Base-by-base conservation (phyloP, 1,140 invertebrate species). In the Scaptomyza montana region DNA sequence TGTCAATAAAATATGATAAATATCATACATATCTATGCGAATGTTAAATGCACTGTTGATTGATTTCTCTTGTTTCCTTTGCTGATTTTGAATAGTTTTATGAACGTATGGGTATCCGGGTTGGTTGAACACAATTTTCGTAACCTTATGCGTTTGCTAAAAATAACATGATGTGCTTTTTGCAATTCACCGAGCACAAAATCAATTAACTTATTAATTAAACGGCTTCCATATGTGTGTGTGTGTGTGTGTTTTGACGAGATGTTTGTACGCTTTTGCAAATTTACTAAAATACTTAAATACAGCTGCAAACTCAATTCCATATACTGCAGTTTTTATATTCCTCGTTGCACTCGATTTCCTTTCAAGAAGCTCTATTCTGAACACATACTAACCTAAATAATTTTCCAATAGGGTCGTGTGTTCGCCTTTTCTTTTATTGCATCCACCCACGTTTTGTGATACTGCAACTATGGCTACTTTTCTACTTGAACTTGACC, bases 161-260 rank as follows among this genome's bases (percentile, higher is more conserved):
- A 69, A 63, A 63, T 47, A 55, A 30, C 13, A 33, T 43, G 36
- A 64, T 69, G 43, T 63, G 41, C 9, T 41, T 43, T 43, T 43
- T n/a, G 10, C 43, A 49, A 64, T 55, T 63, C 49, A 21, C 30
- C 43, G 59, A 54, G 21, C 49, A 51, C 5, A 47, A 74, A 77
- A 80, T 86, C 81, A 85, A 85, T 85, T 77, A 86, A 81, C 64
- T 71, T 56, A 80, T 85, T 56, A 70, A 85, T 85, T 59, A 77
- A 69, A 73, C 67, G 6, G 16, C 16, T 16, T 16, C 16, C 16
- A 16, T 16, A 16, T 16, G 16, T 16, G 16, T 16, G 16, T 16
- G n/a, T 30, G 53, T 28, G 13, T 28, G 16, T 55, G 45, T 54
- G 7, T 33, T 45, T 7, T 55, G 33, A 3, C 30, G 30, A 8